Percentiles rank a stretch among this genome's conserved stretches.
phyloP scores from a whole-genome alignment of 2,888 invertebrate genomes.

The Sycophila texana region DNA sequence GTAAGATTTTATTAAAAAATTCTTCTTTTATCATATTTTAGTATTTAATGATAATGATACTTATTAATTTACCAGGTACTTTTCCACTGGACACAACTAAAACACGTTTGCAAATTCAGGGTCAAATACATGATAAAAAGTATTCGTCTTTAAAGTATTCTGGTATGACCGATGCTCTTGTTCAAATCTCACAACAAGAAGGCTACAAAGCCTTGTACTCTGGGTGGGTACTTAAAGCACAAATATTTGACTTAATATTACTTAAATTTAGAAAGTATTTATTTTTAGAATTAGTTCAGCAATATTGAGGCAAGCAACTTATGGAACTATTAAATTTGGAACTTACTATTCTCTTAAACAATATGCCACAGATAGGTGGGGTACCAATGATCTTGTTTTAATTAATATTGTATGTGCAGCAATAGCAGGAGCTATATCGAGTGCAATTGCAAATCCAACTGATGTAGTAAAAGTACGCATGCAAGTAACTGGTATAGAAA shows the following conservation, averaged over 20 bases:
- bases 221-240: slow-evolving; percentile 78
- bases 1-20: slow-evolving; percentile 77
- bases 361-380: slow-evolving; percentile 75
- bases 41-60: background rate
- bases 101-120: slow-evolving; percentile 95
- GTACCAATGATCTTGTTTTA: slow-evolving; percentile 73
- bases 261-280: slow-evolving; percentile 35
- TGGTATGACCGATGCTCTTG: slow-evolving; percentile 94
- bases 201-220: slow-evolving; percentile 91
- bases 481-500: slow-evolving; percentile 82
- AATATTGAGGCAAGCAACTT: slow-evolving; percentile 93
- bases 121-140: slow-evolving; percentile 88
- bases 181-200: slow-evolving; percentile 91
- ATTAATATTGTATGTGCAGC: slow-evolving; percentile 88
- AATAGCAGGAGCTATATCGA: slow-evolving; percentile 91
- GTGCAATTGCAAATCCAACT: slow-evolving; percentile 96
- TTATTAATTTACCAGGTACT: slow-evolving; percentile 81
- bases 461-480: slow-evolving; percentile 97
- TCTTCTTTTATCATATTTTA: background rate
- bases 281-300: slow-evolving; percentile 90
- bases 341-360: slow-evolving; percentile 94
- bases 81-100: slow-evolving; percentile 98
- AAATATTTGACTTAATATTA: slow-evolving; percentile 15
- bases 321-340: slow-evolving; percentile 97
- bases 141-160: slow-evolving; percentile 87